Base-by-base conservation (phyloP, 1,140 invertebrate species). In the Antheraea pernyi region DNA sequence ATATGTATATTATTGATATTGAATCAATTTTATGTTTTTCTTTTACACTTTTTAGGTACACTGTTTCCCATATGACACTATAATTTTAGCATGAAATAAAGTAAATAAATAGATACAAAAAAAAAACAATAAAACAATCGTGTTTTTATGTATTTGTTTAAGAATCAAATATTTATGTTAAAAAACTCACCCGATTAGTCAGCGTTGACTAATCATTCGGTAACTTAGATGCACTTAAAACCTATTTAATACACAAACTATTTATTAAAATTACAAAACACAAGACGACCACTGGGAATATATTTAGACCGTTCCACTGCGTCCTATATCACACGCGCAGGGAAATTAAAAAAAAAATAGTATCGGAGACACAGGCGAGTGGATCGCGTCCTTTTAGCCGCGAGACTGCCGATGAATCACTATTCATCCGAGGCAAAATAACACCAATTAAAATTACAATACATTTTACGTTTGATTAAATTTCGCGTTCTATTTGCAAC, bases 381-480 rank as follows among this genome's bases (percentile, higher is more conserved):
- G 16, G 16, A n/a, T 19, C 64, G 19, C 64, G 64, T 65, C 64
- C 61, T 63, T 63, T 65, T 9, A 3, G 42, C 64, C 64, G 64
- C 64, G 64, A 19, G n/a, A 65, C 64, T 16, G 42, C 18, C 64
- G 64, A 65, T 65, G 64, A 65, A 48, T 65, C 64, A 65, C 64
- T 19, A 65, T 46, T 16, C 36, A 65, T 63, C 30, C 22, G 9
- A 42, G 37, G 62, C 39, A 48, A 65, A 65, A 65, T 65, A 65
- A 46, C 30, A 65, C 63, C 63, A 65, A 65, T 65, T 65, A 65
- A 65, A 65, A 53, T 37, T 36, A 63, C 61, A 63, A 63, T 63
- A 63, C 22, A 30, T 7, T 61, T 61, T 61, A 61, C 19, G 19
- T 53, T n/a, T 63, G 61, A 36, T 63, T 61, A 22, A 11, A 11